These are phyloP conservation scores for Anhinga anhinga DNA, from an alignment of 2,113 vertebrate species.

Conservation along the genomic window DNA sequence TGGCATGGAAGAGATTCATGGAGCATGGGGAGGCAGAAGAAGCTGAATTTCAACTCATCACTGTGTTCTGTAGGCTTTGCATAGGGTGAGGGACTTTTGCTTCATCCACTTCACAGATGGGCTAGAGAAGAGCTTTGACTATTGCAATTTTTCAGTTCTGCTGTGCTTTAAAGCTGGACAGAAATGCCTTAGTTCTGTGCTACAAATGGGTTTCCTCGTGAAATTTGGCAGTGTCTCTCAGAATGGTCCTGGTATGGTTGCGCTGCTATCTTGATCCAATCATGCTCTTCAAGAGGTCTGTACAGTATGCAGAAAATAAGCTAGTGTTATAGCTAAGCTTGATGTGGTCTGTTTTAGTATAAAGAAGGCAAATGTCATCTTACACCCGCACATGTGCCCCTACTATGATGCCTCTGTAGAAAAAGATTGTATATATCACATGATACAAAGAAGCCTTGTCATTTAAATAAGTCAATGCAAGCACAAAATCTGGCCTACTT, in stretches of 20 bases:
- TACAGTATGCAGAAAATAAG: background rate
- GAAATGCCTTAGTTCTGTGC: background rate
- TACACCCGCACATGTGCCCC: accelerated
- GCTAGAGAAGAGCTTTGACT: background rate
- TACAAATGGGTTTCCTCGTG: background rate
- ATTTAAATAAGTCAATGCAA: background rate
- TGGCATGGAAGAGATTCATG: background rate
- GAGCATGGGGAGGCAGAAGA: background rate
- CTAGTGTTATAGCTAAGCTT: background rate
- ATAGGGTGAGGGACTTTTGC: background rate
- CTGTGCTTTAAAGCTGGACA: background rate
- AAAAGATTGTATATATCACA: background rate
- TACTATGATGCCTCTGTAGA: background rate
- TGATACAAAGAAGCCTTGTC: background rate
- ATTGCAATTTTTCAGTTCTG: background rate
- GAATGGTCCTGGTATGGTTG: background rate
- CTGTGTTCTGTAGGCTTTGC: background rate
- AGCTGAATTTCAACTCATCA: background rate
- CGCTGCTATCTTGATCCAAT: background rate
- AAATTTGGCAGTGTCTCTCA: background rate
- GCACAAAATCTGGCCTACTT: background rate
- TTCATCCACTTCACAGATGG: background rate
- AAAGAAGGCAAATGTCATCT: background rate
- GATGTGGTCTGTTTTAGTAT: background rate
- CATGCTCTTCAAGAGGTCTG: background rate